Conservation (phyloP, 2,888 invertebrate genomes). For the Rosalia funebris region DNA sequence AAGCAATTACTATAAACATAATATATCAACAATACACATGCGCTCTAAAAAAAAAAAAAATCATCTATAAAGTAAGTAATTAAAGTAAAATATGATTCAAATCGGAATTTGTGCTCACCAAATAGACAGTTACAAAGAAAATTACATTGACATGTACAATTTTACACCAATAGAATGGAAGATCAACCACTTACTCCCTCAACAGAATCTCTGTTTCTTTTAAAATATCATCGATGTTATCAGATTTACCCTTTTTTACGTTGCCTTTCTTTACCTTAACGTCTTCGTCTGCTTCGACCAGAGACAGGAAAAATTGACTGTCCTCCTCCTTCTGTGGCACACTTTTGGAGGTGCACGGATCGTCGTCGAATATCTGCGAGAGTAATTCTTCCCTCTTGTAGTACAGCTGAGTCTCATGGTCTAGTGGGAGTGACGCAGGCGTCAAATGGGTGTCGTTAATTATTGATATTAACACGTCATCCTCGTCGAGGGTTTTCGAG, state of each 20-base stretch:
- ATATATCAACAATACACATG: no score
- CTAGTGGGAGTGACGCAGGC: not conserved
- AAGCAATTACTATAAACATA: no score
- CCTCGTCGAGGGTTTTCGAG: constrained; percentile 11
- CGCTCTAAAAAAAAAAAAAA: no score
- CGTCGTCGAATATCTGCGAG: constrained; percentile 28
- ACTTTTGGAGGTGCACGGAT: constrained; percentile 5
- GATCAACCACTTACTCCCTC: not conserved
- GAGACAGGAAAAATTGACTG: constrained; percentile 1
- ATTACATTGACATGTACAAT: not conserved
- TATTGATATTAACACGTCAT: constrained; percentile 27
- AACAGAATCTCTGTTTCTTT: constrained; percentile 15
- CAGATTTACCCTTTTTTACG: not conserved
- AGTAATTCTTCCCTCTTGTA: constrained; percentile 30
- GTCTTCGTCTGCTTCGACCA: not conserved
- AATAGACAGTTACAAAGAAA: no score
- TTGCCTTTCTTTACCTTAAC: not conserved
- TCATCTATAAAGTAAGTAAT: no score
- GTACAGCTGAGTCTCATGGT: constrained; percentile 17
- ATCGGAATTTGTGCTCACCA: no score
- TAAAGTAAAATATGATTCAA: no score
- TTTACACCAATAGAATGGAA: not conserved
- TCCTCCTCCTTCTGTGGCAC: not conserved
- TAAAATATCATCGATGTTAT: constrained; percentile 10
- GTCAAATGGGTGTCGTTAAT: constrained; percentile 19